Base-by-base conservation (phyloP, 2,888 invertebrate species). In the Ommatoiulus sabulosus region DNA sequence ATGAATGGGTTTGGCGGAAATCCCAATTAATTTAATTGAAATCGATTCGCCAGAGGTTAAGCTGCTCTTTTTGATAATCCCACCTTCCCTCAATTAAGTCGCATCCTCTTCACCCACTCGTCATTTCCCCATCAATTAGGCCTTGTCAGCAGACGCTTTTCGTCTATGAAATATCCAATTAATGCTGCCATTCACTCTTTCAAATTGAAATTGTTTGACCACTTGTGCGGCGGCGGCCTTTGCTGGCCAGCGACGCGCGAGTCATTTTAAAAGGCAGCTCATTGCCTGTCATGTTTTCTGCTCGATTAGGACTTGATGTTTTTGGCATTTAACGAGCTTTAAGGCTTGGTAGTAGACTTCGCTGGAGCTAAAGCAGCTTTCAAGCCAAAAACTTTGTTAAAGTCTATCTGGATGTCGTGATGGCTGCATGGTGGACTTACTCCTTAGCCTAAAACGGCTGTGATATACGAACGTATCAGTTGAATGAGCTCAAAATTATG, bases 81-180 rank as follows among this genome's bases (percentile, higher is more conserved):
- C 63, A 63, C 63, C 63, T 63, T 63, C n/a, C 63, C 63, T 63
- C 63, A 63, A 63, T 63, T 63, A 63, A 63, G 63, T 63, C 63
- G 63, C 63, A n/a, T 63, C 63, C 63, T 63, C 12, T 52, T 52
- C 63, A 17, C 63, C n/a, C 63, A 63, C 63, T 63, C 63, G 63
- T 63, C 17, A 63, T 52, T 63, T 63, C 63, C 63, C 63, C 63
- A 17, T 63, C 63, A 63, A 63, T 63, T 63, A 63, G 3, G 63
- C 63, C 63, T n/a, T 63, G 63, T 63, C 63, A 63, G 63, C 63
- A n/a, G 63, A 63, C n/a, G 63, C 63, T 63, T 63, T 63, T 63
- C 63, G 63, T 63, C 63, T 63, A 63, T 63, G 63, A 63, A 63
- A 63, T 63, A 63, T 63, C 63, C 63, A 63, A 63, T 63, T 63